phyloP scores from a whole-genome alignment of 1,140 invertebrate genomes.

The Steinernema khuongi region DNA sequence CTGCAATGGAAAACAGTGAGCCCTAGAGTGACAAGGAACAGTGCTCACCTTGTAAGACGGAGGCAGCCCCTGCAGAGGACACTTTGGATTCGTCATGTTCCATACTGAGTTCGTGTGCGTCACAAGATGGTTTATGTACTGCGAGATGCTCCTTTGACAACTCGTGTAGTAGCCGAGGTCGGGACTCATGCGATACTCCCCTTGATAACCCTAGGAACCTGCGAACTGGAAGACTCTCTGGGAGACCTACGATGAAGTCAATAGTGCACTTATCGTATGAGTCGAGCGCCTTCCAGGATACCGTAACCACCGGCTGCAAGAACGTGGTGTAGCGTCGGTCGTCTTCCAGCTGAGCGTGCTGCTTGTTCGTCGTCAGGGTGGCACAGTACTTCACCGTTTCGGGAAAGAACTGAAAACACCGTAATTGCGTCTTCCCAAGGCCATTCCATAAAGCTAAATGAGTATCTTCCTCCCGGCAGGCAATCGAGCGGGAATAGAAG shows the following conservation, averaged over 20 bases:
- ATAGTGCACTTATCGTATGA: not conserved
- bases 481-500: not conserved
- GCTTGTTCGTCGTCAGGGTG: conserved; percentile 39
- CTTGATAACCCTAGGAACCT: not conserved
- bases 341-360: conserved; percentile 24
- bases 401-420: conserved; percentile 44
- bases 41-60: not conserved
- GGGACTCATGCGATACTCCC: conserved; percentile 3
- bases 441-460: not conserved
- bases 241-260: not conserved
- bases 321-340: conserved; percentile 42
- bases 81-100: not conserved
- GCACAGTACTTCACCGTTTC: conserved; percentile 41
- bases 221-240: not conserved
- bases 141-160: conserved; percentile 12
- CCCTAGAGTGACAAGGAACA: not conserved
- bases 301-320: conserved; percentile 35
- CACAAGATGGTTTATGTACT: conserved; percentile 3
- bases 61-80: conserved; percentile 6
- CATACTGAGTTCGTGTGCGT: not conserved
- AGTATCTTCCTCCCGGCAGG: not conserved
- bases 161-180: conserved; percentile 12
- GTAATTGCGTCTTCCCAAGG: too few relatives aligned
- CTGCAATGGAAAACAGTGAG: not conserved
- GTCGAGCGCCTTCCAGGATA: not conserved